Evolutionary conservation across 35 echinoderm and acorn worm genomes (phyloP).

Genomic region (Apostichopus californicus): DNA sequence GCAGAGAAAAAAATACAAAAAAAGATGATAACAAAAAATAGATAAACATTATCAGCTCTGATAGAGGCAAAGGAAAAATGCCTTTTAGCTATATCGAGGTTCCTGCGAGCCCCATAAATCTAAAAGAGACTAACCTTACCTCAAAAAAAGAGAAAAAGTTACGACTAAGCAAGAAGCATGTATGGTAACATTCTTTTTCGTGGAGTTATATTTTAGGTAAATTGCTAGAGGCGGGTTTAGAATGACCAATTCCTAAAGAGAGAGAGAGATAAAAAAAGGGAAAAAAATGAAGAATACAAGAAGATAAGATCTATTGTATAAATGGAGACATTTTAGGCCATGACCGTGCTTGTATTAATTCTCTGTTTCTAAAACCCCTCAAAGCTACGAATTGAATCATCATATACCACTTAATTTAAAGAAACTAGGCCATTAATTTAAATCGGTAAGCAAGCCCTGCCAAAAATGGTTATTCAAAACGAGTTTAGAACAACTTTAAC

Average conservation of each 20-base stretch:
- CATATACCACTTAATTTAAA: not conserved
- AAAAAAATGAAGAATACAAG: not conserved
- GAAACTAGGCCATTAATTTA: constrained; percentile 58
- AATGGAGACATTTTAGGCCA: not conserved
- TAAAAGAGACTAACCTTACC: not conserved
- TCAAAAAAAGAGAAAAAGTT: not conserved
- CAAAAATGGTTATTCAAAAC: constrained; percentile 42
- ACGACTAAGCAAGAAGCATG: not conserved
- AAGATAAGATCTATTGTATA: not conserved
- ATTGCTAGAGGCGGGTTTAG: not conserved
- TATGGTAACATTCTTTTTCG: not conserved
- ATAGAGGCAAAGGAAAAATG: not conserved
- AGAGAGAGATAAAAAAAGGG: not conserved
- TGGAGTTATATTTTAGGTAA: not conserved
- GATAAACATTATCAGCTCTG: not conserved
- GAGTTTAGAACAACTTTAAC: constrained; percentile 1
- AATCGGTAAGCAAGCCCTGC: constrained; percentile 5
- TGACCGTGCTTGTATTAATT: not conserved
- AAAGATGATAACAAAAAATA: not conserved
- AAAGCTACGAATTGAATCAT: constrained; percentile 20
- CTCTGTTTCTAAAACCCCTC: not conserved
- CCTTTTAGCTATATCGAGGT: not conserved
- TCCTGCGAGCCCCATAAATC: not conserved
- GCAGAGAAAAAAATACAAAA: too few species aligned
- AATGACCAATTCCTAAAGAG: not conserved